Conservation (phyloP, 64 coral and sea anemone species). For the Anthopleura sola region DNA sequence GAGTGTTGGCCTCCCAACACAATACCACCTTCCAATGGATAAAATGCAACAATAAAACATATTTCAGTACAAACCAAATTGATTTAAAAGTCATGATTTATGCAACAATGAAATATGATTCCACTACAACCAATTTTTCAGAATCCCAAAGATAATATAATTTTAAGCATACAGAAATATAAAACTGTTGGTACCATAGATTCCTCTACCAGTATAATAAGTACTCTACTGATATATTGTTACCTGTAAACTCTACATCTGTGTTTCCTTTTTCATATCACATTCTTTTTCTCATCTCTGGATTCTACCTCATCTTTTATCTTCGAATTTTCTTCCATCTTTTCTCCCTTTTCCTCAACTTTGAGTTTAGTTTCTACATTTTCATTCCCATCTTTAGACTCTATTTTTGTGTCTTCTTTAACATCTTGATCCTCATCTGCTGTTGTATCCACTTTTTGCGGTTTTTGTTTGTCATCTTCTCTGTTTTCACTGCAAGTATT, state of each 20-base stretch:
- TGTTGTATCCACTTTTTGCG: too few relatives aligned
- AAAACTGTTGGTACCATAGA: too few relatives aligned
- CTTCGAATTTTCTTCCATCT: neutral
- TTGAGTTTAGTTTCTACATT: neutral
- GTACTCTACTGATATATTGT: neutral
- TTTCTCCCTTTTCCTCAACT: neutral
- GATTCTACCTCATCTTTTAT: neutral
- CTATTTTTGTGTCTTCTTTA: neutral
- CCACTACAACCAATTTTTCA: too few relatives aligned
- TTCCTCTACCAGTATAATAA: neutral
- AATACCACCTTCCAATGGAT: too few relatives aligned
- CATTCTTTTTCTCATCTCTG: neutral
- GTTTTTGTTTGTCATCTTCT: neutral
- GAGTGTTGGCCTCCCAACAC: too few relatives aligned
- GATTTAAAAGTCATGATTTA: too few relatives aligned
- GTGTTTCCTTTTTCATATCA: neutral
- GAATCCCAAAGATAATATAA: too few relatives aligned
- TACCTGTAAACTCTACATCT: conserved; percentile 8
- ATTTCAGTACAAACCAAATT: too few relatives aligned
- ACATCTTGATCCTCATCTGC: neutral
- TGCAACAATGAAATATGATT: too few relatives aligned
- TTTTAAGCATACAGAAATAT: too few relatives aligned
- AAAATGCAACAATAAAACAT: too few relatives aligned
- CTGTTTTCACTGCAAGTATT: neutral
- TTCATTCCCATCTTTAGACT: neutral